Evolutionary conservation across 2,113 vertebrate species (phyloP).

Genomic region (Myrmecobius fasciatus): DNA sequence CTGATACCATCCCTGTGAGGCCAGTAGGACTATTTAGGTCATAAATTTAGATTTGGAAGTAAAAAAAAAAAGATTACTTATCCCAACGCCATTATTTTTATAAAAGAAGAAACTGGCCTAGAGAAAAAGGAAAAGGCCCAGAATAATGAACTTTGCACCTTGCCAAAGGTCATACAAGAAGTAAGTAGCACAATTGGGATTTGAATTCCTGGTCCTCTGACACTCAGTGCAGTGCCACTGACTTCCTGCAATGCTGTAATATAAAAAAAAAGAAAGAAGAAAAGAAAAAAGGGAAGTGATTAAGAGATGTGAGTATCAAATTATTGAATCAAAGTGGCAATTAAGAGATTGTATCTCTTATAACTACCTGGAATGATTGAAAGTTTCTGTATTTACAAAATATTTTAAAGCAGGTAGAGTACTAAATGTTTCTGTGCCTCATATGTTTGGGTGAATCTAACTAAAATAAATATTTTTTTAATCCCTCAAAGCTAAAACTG

Average conservation of each 20-base stretch:
- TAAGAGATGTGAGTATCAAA: neutral
- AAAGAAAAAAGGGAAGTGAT: neutral
- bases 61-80: neutral
- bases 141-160: neutral
- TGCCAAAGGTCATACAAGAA: neutral
- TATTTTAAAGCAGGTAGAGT: conserved; percentile 4
- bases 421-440: neutral
- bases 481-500: conserved; percentile 81
- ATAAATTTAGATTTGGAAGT: neutral
- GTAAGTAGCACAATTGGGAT: neutral
- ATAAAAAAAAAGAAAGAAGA: conserved; percentile 37
- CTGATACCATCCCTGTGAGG: neutral
- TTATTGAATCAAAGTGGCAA: conserved; percentile 25
- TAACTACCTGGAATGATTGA: neutral
- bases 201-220: neutral
- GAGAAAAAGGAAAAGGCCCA: neutral
- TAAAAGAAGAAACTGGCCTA: neutral
- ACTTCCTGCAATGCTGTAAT: neutral
- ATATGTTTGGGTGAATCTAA: conserved; percentile 34
- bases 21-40: neutral
- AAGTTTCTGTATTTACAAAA: conserved; percentile 27
- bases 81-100: neutral
- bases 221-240: neutral
- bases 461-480: neutral
- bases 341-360: neutral